phyloP scores from a whole-genome alignment of 2,113 vertebrate genomes.

The Cebus imitator region DNA sequence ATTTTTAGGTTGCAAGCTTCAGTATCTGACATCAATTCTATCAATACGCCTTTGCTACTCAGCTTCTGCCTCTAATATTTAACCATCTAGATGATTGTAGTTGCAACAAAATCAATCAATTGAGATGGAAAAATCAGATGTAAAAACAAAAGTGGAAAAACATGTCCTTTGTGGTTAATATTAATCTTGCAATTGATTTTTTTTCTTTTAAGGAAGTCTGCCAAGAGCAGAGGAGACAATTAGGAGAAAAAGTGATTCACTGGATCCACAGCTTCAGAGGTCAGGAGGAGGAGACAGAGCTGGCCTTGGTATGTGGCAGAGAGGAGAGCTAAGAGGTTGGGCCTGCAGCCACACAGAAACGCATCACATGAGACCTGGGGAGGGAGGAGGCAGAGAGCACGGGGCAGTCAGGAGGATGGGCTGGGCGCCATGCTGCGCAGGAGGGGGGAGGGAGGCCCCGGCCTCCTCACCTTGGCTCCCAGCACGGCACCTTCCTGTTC shows the following conservation, averaged over 20 bases:
- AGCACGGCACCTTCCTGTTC: background rate
- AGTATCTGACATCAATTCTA: background rate
- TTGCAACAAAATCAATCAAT: background rate
- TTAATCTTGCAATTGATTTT: slow-evolving; percentile 19
- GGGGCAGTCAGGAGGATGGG: background rate
- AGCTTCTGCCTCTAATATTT: background rate
- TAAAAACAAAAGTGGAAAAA: background rate
- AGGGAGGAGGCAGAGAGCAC: background rate
- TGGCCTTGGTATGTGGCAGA: background rate
- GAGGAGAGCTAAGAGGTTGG: background rate
- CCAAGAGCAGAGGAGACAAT: background rate
- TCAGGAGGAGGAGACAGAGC: background rate
- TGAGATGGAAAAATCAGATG: slow-evolving; percentile 31
- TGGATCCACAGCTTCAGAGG: background rate
- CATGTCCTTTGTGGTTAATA: slow-evolving; percentile 32
- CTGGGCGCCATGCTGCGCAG: rapidly evolving
- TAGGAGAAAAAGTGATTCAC: background rate
- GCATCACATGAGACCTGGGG: background rate
- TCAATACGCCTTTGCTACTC: background rate
- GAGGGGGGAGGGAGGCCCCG: rapidly evolving
- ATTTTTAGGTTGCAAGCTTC: background rate
- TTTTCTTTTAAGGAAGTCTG: slow-evolving; percentile 1
- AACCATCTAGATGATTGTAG: background rate
- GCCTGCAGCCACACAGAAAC: background rate
- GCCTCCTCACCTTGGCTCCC: background rate